Conservation (phyloP, 2,113 vertebrate species). For the Chitala chitala region DNA sequence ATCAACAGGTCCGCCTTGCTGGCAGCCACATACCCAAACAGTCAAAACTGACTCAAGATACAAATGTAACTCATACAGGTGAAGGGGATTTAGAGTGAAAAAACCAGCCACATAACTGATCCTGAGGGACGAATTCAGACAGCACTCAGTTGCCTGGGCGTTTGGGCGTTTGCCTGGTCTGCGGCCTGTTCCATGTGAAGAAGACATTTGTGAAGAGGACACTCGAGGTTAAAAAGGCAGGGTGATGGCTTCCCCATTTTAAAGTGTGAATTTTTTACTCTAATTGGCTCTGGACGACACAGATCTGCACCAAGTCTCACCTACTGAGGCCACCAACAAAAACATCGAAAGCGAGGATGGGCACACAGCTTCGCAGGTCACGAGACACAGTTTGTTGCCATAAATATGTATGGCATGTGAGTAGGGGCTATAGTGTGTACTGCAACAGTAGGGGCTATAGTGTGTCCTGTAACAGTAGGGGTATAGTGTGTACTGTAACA, state of each 20-base stretch:
- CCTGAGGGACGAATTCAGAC: neutral
- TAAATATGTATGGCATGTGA: too few species aligned
- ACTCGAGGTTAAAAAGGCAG: neutral
- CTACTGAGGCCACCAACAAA: too few species aligned
- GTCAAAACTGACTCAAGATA: neutral
- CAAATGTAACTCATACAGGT: too few species aligned
- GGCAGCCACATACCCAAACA: neutral
- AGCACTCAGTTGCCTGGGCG: neutral
- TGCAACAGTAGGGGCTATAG: too few species aligned
- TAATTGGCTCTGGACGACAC: neutral
- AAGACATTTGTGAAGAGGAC: neutral
- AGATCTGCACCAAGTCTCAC: too few species aligned
- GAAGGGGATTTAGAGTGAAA: neutral
- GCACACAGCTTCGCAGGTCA: neutral
- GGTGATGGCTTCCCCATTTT: neutral
- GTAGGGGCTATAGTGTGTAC: too few species aligned
- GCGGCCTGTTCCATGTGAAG: neutral
- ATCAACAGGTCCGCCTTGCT: conserved; percentile 9
- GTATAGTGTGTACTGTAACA: too few species aligned
- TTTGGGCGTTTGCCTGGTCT: conserved; percentile 23
- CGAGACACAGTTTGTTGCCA: too few species aligned
- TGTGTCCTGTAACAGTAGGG: too few species aligned
- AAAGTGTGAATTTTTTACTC: neutral
- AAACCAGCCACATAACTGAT: neutral
- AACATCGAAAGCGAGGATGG: too few species aligned